Base-by-base conservation (phyloP, 1,140 invertebrate genomes). In the Tetragnatha versicolor region DNA sequence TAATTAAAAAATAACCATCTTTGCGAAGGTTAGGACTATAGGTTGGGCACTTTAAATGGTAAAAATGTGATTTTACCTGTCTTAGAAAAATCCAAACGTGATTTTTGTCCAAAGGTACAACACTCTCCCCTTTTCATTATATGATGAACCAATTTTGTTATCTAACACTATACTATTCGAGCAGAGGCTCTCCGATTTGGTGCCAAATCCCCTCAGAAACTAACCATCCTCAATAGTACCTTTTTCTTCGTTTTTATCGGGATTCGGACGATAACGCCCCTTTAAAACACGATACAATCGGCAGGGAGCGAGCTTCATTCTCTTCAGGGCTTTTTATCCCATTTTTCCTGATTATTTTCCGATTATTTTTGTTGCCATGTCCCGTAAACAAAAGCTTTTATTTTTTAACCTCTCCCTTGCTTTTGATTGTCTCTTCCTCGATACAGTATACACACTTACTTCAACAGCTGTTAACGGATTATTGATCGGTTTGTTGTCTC, bases 401-500 rank as follows among this genome's bases (percentile, higher is more conserved):
- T 58, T 33, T 35, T 7, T 20, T 20, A 0, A 33, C n/a, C 17
- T 14, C 25, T 0, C 17, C 10, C 3, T 55, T 1, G 0, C 31
- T 58, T 58, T 58, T 31, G 55, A 58, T n/a, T 58, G 55, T 58
- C 6, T 58, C 29, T 58, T 58, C 35, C 35, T 58, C 31, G 14
- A 27, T 31, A 7, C 5, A 33, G 20, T 58, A 33, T n/a, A 31
- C 29, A 33, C 42, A 42, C 27, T n/a, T 25, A 58, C 31, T 42
- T 55, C 51, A 55, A 72, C 69, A 72, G 69, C 69, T 72, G 69
- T 72, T 72, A 72, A 58, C 69, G 69, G 69, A 58, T 33, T 72
- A 72, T 72, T 72, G 69, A 72, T 72, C 31, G 37, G 35, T 27
- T 39, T 39, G 25, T 42, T 29, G 9, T 7, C 9, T 2, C 10